Evolutionary conservation across 2,888 invertebrate species (phyloP).

Genomic region (Alviniconcha strummeri): DNA sequence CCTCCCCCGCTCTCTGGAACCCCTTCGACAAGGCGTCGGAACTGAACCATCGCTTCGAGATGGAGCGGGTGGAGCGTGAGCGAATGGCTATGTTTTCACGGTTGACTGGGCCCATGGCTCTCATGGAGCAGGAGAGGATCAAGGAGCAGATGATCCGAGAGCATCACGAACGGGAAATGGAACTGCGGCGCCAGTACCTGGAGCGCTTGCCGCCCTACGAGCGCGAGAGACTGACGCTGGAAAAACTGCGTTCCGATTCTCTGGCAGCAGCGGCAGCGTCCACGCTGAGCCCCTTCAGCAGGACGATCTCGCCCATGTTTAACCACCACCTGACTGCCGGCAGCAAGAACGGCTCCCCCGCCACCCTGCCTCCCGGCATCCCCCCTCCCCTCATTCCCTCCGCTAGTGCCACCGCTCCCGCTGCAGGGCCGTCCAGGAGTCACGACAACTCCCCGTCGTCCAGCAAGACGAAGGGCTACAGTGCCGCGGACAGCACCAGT

Average conservation of each 20-base stretch:
- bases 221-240: conserved; percentile 47
- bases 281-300: conserved; percentile 44
- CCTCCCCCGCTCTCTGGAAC: conserved; percentile 55
- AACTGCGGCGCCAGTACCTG: conserved; percentile 53
- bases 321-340: conserved; percentile 38
- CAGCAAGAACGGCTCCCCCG: conserved; percentile 59
- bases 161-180: conserved; percentile 46
- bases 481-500: conserved; percentile 59
- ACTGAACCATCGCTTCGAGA: conserved; percentile 50
- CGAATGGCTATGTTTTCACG: conserved; percentile 50
- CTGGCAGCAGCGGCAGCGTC: conserved; percentile 35
- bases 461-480: conserved; percentile 59
- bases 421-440: conserved; percentile 44
- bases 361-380: conserved; percentile 54
- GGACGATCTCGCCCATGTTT: conserved; percentile 62
- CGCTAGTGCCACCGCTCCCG: conserved; percentile 47
- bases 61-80: conserved; percentile 49
- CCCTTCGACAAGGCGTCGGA: conserved; percentile 58
- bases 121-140: conserved; percentile 56
- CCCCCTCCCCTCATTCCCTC: conserved; percentile 66
- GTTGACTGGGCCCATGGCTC: conserved; percentile 44
- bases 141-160: conserved; percentile 59
- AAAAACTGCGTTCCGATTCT: conserved; percentile 46
- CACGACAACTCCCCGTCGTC: conserved; percentile 59
- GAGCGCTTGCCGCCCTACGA: conserved; percentile 57